phyloP scores from a whole-genome alignment of 30 jellyfish, hydroid and myxozoan species.

The Hydra vulgaris region DNA sequence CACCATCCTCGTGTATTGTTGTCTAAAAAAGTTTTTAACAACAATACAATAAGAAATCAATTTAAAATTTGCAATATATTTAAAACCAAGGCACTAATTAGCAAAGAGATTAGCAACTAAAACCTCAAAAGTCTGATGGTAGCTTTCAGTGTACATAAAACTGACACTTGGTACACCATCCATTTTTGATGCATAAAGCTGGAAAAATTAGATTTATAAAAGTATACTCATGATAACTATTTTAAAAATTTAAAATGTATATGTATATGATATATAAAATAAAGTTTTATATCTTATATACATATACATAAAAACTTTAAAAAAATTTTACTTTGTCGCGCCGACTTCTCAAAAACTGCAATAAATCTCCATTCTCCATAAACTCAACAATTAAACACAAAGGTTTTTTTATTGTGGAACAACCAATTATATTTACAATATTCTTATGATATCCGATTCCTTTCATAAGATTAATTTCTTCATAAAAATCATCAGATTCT shows the following conservation, averaged over 20 bases:
- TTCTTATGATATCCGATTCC: conserved; percentile 77
- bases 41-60: too few relatives aligned
- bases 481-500: conserved; percentile 49
- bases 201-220: background rate
- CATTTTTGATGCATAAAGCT: background rate
- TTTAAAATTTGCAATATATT: background rate
- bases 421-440: conserved; percentile 68
- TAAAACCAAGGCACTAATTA: too few relatives aligned
- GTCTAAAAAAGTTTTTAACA: too few relatives aligned
- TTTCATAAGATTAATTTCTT: conserved; percentile 78
- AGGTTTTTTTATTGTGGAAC: conserved; percentile 58
- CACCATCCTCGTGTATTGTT: background rate
- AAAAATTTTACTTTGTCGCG: conserved; percentile 72
- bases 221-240: too few relatives aligned
- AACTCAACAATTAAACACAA: conserved; percentile 80
- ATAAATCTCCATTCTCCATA: conserved; percentile 70
- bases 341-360: conserved; percentile 56
- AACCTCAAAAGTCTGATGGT: background rate
- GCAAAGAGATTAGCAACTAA: too few relatives aligned
- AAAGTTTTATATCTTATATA: too few relatives aligned
- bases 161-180: background rate
- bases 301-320: too few relatives aligned
- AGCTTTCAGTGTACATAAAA: background rate
- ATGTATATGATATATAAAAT: too few relatives aligned
- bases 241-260: too few relatives aligned